These are phyloP conservation scores for Gymnodraco acuticeps DNA, from an alignment of 2,797 vertebrate species.

Conservation along the genomic window DNA sequence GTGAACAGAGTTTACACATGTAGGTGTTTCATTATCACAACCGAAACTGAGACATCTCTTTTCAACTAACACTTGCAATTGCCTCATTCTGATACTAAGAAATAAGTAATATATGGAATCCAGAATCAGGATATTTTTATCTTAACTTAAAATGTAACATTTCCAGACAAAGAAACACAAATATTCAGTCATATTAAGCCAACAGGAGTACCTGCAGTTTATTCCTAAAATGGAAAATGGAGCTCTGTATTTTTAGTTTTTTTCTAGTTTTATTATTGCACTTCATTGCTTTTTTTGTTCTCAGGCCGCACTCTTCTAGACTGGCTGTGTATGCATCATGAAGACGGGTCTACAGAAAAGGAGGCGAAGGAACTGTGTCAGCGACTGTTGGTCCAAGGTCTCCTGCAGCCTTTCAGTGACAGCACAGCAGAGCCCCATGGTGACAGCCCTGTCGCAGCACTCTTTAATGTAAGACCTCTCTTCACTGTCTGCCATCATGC, in stretches of 20 bases:
- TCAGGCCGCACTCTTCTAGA: conserved; percentile 91
- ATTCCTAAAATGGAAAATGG: neutral
- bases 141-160: no score
- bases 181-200: no score
- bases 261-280: conserved; percentile 1
- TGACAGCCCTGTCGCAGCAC: conserved; percentile 76
- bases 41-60: conserved; percentile 44
- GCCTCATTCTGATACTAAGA: neutral
- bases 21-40: conserved; percentile 80
- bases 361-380: conserved; percentile 91
- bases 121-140: neutral
- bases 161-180: no score
- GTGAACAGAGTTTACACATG: conserved; percentile 44
- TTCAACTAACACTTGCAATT: neutral
- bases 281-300: conserved; percentile 15
- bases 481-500: neutral
- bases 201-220: no score
- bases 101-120: neutral
- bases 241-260: neutral
- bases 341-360: conserved; percentile 80
- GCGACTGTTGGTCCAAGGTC: conserved; percentile 89
- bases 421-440: conserved; percentile 84
- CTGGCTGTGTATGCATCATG: conserved; percentile 87
- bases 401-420: conserved; percentile 91
- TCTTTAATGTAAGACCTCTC: conserved; percentile 87